phyloP scores from a whole-genome alignment of 2,113 vertebrate genomes.

The Hypanus sabinus region DNA sequence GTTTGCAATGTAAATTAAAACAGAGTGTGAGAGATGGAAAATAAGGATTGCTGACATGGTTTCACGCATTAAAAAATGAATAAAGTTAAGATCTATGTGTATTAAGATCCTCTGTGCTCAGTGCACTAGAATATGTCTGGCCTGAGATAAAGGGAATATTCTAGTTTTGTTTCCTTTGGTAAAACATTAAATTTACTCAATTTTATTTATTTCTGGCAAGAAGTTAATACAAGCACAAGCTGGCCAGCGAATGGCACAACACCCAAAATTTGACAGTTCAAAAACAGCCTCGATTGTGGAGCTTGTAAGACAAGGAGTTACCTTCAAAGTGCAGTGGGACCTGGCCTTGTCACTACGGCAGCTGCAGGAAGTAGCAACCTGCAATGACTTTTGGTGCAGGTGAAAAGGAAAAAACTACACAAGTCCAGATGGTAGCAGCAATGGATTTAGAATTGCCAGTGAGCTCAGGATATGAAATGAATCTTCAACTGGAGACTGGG shows the following conservation, averaged over 20 bases:
- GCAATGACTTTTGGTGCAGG: not conserved
- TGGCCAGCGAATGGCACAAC: not conserved
- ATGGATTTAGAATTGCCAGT: not conserved
- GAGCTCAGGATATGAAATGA: not conserved
- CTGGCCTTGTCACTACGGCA: not conserved
- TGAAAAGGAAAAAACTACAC: not conserved
- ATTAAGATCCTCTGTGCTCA: not conserved
- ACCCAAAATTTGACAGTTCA: not conserved
- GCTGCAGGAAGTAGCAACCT: not conserved
- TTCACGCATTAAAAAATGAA: not conserved
- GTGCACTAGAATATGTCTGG: not conserved
- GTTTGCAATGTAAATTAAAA: not conserved
- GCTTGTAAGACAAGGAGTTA: not conserved
- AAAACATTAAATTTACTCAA: not conserved
- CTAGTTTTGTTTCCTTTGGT: not conserved
- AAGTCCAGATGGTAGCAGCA: not conserved
- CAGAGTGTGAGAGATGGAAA: not conserved
- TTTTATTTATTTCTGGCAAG: not conserved
- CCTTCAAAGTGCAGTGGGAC: not conserved
- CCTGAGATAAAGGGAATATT: conserved; percentile 8
- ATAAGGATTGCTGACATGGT: not conserved
- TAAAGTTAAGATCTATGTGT: not conserved
- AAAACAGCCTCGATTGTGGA: not conserved
- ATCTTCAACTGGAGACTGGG: not conserved
- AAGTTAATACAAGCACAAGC: not conserved